Evolutionary conservation across 2,888 invertebrate genomes (phyloP).

Genomic region (Hirtodrosophila confusa): DNA sequence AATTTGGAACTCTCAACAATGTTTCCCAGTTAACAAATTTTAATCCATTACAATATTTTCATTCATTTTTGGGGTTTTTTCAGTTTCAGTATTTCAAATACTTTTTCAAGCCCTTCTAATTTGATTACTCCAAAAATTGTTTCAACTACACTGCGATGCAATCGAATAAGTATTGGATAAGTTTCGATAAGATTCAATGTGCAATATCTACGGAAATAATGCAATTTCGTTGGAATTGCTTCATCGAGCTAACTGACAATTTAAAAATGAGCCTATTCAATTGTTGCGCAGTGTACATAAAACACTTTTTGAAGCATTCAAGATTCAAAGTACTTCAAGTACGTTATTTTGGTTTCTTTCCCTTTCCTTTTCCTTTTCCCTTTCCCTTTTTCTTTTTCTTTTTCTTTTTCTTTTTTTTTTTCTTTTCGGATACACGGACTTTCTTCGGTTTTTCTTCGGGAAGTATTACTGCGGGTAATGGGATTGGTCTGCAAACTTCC

Average conservation of each 20-base stretch:
- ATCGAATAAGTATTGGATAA: neutral
- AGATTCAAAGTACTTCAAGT: neutral
- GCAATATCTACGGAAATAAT: too few species aligned
- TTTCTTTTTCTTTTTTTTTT: slow-evolving; percentile 5
- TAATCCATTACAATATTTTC: neutral
- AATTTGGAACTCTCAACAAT: too few species aligned
- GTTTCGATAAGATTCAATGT: neutral
- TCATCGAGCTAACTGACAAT: too few species aligned
- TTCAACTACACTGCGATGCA: neutral
- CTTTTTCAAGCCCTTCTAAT: neutral
- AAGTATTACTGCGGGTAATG: neutral
- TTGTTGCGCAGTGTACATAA: neutral
- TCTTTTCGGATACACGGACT: neutral
- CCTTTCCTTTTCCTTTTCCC: neutral
- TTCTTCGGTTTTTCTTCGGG: neutral
- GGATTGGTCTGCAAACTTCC: neutral
- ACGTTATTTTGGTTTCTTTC: slow-evolving; percentile 2
- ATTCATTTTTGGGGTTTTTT: neutral
- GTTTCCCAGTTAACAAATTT: neutral
- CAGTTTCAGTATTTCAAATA: neutral
- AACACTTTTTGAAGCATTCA: slow-evolving; percentile 9
- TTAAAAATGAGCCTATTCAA: neutral
- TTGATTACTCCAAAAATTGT: slow-evolving; percentile 16
- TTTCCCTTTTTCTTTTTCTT: neutral
- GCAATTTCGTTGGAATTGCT: too few species aligned